These are phyloP conservation scores for Agraylea sexmaculata DNA, from an alignment of 1,140 invertebrate species.

Conservation along the genomic window DNA sequence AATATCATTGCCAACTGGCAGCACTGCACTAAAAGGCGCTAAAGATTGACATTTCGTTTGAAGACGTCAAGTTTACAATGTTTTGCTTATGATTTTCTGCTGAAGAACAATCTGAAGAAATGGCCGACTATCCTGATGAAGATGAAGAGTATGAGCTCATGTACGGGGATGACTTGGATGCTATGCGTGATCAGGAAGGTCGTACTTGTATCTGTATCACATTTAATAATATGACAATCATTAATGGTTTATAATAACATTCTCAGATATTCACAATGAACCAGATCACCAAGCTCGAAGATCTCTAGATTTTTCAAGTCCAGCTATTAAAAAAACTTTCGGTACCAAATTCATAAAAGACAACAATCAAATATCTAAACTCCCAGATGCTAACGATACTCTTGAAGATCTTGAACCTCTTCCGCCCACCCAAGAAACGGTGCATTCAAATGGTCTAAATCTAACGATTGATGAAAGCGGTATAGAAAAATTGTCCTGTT, in stretches of 20 bases:
- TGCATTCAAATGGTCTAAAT: conserved; percentile 22
- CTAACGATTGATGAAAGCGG: conserved; percentile 15
- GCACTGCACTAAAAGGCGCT: too few relatives aligned
- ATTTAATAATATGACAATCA: conserved; percentile 1
- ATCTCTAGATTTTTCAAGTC: conserved; percentile 36
- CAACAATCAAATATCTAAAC: conserved; percentile 14
- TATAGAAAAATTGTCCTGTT: conserved; percentile 7
- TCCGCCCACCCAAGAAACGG: conserved; percentile 21
- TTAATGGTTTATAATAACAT: too few relatives aligned
- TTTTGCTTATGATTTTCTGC: too few relatives aligned
- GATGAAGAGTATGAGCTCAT: conserved; percentile 67
- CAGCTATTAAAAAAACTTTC: conserved; percentile 21
- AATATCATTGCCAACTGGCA: too few relatives aligned
- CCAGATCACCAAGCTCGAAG: conserved; percentile 29
- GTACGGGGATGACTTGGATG: conserved; percentile 58
- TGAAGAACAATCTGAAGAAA: too few relatives aligned
- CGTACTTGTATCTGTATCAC: conserved; percentile 24
- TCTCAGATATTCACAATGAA: conserved; percentile 24
- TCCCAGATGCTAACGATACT: conserved; percentile 7
- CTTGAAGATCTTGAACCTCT: too few relatives aligned
- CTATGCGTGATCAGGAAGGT: conserved; percentile 49
- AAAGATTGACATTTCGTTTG: too few relatives aligned
- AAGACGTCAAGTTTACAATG: too few relatives aligned
- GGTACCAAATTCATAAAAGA: conserved; percentile 1
- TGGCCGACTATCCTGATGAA: conserved; percentile 57